Evolutionary conservation across 2,797 vertebrate species (phyloP), one percentile per base, ranked within the genome.

Genomic region (Lates japonicus): DNA sequence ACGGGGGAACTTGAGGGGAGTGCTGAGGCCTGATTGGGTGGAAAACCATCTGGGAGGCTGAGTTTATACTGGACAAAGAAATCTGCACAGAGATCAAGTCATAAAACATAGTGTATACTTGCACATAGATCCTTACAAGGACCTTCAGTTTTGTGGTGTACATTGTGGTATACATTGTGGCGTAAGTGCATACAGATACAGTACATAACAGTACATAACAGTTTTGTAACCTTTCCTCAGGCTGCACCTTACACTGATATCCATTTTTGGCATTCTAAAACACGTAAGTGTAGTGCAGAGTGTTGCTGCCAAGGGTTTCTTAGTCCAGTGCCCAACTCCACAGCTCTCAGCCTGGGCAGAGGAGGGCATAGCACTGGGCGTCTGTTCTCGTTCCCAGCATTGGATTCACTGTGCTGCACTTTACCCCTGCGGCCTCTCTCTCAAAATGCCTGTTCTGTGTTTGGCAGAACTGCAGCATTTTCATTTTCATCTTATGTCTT

Each of bases 21-120:
- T 54, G 58, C 80, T 61, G 74, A 83, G 84, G 77, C 70, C 80
- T 85, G 87, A 92, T 87, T 82, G 78, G 81, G 81, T 89, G 87
- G 87, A 72, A 91, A 93, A 82, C 68, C 81, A 86, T 90, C 78
- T 83, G 78, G 80, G 80, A 83, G 78, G 73, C 55, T 33, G 66
- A 77, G 82, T 89, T 90, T 90, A 71, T 78, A 65, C 76, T 76
- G 84, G 80, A 88, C 81, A 73, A 78, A 90, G 73, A 76, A 70
- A 78, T 83, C 22, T 81, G 63, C 73, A 57, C 59, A 75, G 48
- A 69, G 55, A 76, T 29, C 25, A 29, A 85, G 79, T 89, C 82
- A 78, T 77, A 80, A 87, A 76, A 62, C 57, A 51, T n/a, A 59
- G 68, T 20, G 37, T 37, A 48, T 35, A 76, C 44, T 57, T 71